Base-by-base conservation (phyloP, 2,797 vertebrate species). In the Rhinichthys osculus region DNA sequence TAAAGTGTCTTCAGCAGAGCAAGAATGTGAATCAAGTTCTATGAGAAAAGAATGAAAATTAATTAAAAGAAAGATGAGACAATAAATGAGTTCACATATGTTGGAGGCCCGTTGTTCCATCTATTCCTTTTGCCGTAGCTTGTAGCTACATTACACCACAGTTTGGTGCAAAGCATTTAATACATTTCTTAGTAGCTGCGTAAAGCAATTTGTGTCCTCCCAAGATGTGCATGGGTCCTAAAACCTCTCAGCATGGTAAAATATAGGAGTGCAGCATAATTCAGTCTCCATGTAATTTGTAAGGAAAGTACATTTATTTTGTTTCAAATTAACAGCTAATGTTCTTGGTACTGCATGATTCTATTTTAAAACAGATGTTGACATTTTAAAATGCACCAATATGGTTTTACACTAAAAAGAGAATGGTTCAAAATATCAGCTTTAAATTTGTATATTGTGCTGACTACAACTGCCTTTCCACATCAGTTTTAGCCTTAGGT, bases 351-450 rank as follows among this genome's bases (percentile, higher is more conserved):
- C n/a, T 10, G 44, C 5, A 14, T 50, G 13, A 11, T 74, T 19
- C n/a, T 50, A 27, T 47, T 40, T 33, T 30, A 7, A 79, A 13
- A 79, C 40, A 30, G 14, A 79, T 44, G 40, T 30, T 42, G 27
- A 64, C 19, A 83, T 74, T 19, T 72, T 17, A 30, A 81, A 82
- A 52, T 42, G 80, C 38, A 47, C 17, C n/a, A 74, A 50, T 30
- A 40, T 52, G 30, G 7, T n/a, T 67, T n/a, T 30, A 23, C 23
- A 40, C 57, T 9, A 19, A 50, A 44, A 62, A 82, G 17, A 40
- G 27, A 74, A 62, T 33, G 23, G 8, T 30, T 19, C 16, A 33
- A 47, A 42, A 78, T 47, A 38, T 72, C 69, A 2, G 7, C 8
- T 72, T 54, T 62, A 44, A 27, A 44, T 21, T 44, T 62, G 4